phyloP scores from a whole-genome alignment of 2,113 vertebrate genomes.

The Myrmecophaga tridactyla region DNA sequence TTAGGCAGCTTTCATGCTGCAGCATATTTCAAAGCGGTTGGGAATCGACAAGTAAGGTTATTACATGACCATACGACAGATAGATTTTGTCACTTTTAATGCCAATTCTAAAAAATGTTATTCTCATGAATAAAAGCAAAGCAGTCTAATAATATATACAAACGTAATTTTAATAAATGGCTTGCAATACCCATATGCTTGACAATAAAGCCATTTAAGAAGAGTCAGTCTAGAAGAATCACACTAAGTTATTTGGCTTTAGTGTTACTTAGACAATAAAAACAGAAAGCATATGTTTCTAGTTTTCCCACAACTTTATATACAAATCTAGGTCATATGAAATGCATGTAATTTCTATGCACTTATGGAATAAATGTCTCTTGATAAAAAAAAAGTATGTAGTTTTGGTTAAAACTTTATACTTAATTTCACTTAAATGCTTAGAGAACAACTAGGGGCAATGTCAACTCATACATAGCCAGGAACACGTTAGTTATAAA shows the following conservation, averaged over 20 bases:
- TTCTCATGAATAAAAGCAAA: slow-evolving; percentile 63
- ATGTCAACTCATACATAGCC: neutral
- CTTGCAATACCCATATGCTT: slow-evolving; percentile 53
- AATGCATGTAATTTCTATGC: slow-evolving; percentile 47
- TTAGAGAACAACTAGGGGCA: neutral
- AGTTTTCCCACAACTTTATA: slow-evolving; percentile 60
- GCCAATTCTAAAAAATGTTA: slow-evolving; percentile 49
- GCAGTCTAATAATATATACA: slow-evolving; percentile 42
- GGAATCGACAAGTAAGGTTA: slow-evolving; percentile 38
- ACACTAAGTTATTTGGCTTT: slow-evolving; percentile 65
- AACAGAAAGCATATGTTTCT: slow-evolving; percentile 63
- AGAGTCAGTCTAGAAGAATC: slow-evolving; percentile 54
- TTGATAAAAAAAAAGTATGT: slow-evolving; percentile 6
- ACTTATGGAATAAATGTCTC: slow-evolving; percentile 44
- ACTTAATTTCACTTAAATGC: slow-evolving; percentile 5
- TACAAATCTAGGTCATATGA: slow-evolving; percentile 54
- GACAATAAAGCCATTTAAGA: slow-evolving; percentile 62
- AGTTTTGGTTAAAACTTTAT: slow-evolving; percentile 45
- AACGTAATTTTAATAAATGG: slow-evolving; percentile 62
- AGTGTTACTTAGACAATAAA: slow-evolving; percentile 66
- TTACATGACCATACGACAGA: slow-evolving; percentile 18
- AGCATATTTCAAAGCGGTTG: slow-evolving; percentile 41
- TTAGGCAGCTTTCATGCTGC: neutral
- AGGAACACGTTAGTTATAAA: neutral
- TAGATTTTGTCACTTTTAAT: slow-evolving; percentile 26